Base-by-base conservation (phyloP, 2,797 vertebrate species). In the Trachops cirrhosus region DNA sequence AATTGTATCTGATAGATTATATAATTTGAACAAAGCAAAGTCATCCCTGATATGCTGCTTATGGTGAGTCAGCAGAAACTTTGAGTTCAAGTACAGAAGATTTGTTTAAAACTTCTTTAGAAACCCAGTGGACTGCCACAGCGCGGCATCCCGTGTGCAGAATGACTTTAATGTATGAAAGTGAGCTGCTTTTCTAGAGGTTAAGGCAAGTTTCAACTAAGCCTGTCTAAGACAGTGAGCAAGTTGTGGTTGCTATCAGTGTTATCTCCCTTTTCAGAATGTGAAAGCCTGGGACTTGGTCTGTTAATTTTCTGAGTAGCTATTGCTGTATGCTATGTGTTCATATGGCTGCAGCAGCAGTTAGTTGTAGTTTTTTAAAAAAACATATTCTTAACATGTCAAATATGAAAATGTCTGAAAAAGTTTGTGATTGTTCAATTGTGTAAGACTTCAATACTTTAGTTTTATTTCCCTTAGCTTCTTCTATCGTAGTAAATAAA, bases 341-440 rank as follows among this genome's bases (percentile, higher is more conserved):
- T 59, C 19, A 22, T 67, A 41, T 39, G 22, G n/a, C 59, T 87
- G 29, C 48, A 67, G 34, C 11, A 41, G 46, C 70, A 84, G 22
- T 73, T 84, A 79, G 18, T 59, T 79, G 24, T 41, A 50, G 18
- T 62, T n/a, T n/a, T n/a, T n/a, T 67, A 15, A 62, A 62, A 59
- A 59, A 88, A 48, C 39, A 48, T 16, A 91, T 46, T 75, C n/a
- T 74, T 57, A 94, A 46, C 2, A 82, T 37, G 34, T 86, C 52
- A 57, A 70, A n/a, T 92, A 16, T 92, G 80, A 85, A 89, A 94
- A 67, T 78, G 24, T 62, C 34, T 52, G 34, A 80, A 91, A 87
- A 46, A 71, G 54, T 77, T 94, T 82, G 21, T 85, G 78, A 67
- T 88, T 85, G 21, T 77, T 86, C 52, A 78, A 0, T 75, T 64